Base-by-base conservation (phyloP, 2,113 vertebrate species). In the Neopipo cinnamomea region DNA sequence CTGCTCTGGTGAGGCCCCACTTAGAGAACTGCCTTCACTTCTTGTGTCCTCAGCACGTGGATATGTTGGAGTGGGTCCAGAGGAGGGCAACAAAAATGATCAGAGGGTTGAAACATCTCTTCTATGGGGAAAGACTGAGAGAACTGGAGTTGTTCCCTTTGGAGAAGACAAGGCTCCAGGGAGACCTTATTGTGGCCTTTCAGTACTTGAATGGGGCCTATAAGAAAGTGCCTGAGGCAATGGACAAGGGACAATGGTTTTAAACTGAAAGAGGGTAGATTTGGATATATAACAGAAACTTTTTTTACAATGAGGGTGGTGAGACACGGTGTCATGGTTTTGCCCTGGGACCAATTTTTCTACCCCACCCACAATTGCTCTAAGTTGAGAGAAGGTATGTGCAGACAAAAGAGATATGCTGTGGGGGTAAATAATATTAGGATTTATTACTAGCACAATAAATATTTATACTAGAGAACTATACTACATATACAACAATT, bases 251-350 rank as follows among this genome's bases (percentile, higher is more conserved):
- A 25, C 4, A 25, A 35, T 23, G 22, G 15, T 35, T 85, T 82
- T 47, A 58, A 56, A 68, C 30, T 47, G 19, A 68, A 73, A 77
- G 71, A 30, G 5, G 4, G 4, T 42, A 30, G 22, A 72, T 47
- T 81, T 67, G 33, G 15, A 44, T 28, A 1, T 24, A 28, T 16
- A 66, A 49, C 8, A 18, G 44, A 49, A 28, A 28, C 2, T 11
- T 5, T 31, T 58, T 58, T 63, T 30, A 17, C 11, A 9, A 2
- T 21, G 20, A 13, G 8, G 2, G 2, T 30, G 1, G 6, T n/a
- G 23, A 67, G 23, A 27, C 23, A 30, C n/a, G n/a, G n/a, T n/a
- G n/a, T n/a, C n/a, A n/a, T n/a, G n/a, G n/a, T n/a, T n/a, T n/a
- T n/a, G n/a, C n/a, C n/a, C n/a, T n/a, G n/a, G n/a, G n/a, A n/a